phyloP scores from a whole-genome alignment of 1,140 invertebrate genomes.

The Bombyx mandarina region DNA sequence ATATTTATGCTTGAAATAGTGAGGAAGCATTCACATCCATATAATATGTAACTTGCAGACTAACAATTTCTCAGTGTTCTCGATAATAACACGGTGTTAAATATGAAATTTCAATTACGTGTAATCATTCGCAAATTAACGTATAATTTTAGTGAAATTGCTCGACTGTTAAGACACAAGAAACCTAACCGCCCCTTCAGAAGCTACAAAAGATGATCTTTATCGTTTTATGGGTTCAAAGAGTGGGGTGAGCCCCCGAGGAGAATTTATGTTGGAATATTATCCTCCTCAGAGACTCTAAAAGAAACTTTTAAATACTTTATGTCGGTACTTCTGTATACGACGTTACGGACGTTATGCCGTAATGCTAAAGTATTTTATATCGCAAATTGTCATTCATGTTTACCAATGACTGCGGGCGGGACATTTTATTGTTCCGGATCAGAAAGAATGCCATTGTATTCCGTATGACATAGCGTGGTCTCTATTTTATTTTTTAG shows the following conservation, averaged over 20 bases:
- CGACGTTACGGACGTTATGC: conserved; percentile 23
- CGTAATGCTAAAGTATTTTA: conserved; percentile 19
- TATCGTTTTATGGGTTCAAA: conserved; percentile 48
- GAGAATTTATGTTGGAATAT: conserved; percentile 40
- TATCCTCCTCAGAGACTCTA: conserved; percentile 32
- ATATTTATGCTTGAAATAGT: too few species aligned
- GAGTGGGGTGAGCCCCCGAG: conserved; percentile 28
- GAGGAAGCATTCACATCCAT: too few species aligned
- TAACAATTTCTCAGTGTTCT: too few species aligned
- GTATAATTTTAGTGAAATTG: conserved; percentile 13
- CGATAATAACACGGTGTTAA: too few species aligned
- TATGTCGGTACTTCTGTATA: conserved; percentile 29
- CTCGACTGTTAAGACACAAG: conserved; percentile 23
- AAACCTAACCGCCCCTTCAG: conserved; percentile 14
- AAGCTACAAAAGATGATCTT: conserved; percentile 49
- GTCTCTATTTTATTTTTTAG: conserved; percentile 13
- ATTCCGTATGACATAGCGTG: conserved; percentile 10
- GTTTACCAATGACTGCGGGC: conserved; percentile 15
- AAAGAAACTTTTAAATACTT: conserved; percentile 49
- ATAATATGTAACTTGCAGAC: too few species aligned
- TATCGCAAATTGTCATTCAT: conserved; percentile 19
- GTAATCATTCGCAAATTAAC: not conserved
- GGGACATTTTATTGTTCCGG: conserved; percentile 13
- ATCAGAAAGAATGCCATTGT: conserved; percentile 15
- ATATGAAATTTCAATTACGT: too few species aligned